Percentiles rank a stretch among this genome's conserved stretches.
Conservation (phyloP, 2,888 invertebrate species). For the Podotricha telesiphe region DNA sequence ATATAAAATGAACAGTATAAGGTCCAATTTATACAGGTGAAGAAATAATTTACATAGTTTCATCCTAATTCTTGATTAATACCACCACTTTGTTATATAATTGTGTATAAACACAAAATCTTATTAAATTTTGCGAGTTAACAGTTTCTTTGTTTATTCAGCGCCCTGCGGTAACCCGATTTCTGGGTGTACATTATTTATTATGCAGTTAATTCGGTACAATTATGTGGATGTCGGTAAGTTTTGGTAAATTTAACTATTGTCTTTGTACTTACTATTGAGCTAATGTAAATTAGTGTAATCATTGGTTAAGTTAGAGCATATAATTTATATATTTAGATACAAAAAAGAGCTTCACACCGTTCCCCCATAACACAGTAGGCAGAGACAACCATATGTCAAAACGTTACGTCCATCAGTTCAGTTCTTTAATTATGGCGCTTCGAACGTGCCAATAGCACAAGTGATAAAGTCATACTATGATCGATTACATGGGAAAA, state of each 20-base stretch:
- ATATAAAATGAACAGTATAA: too few relatives aligned
- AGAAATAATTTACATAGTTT: background rate
- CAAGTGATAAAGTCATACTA: too few relatives aligned
- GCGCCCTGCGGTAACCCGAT: conserved; percentile 56
- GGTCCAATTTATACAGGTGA: too few relatives aligned
- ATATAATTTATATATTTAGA: too few relatives aligned
- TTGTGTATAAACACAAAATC: conserved; percentile 27
- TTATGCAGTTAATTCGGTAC: conserved; percentile 59
- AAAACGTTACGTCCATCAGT: too few relatives aligned
- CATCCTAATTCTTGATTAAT: conserved; percentile 13
- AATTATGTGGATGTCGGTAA: conserved; percentile 51
- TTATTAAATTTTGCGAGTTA: conserved; percentile 41
- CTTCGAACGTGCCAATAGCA: too few relatives aligned
- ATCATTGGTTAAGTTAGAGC: conserved; percentile 17
- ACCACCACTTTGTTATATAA: conserved; percentile 25
- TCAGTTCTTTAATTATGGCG: too few relatives aligned
- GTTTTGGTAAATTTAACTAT: conserved; percentile 38
- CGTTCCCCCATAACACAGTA: too few relatives aligned
- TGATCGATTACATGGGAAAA: too few relatives aligned
- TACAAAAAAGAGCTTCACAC: too few relatives aligned
- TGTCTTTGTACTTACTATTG: conserved; percentile 31
- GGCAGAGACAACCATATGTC: too few relatives aligned
- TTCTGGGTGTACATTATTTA: conserved; percentile 63
- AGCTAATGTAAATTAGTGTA: conserved; percentile 36
- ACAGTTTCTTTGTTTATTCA: conserved; percentile 48